A percentile compares a stretch with the other conserved stretches of the same genome.
Conservation (phyloP, 1,140 invertebrate genomes). For the Leucophenga varia region DNA sequence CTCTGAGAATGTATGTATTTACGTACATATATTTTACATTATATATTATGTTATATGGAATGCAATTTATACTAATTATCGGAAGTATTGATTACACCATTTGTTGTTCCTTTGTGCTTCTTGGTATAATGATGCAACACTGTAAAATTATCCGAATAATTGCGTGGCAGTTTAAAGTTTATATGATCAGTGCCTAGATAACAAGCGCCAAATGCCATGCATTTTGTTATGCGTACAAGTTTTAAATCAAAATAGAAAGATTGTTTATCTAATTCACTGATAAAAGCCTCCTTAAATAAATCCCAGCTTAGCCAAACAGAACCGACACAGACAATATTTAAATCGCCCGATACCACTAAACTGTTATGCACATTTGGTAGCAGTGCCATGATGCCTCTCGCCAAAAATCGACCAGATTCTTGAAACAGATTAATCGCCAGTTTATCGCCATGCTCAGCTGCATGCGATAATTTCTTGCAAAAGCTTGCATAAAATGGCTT, state of each 20-base stretch:
- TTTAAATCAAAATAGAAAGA: slow-evolving; percentile 62
- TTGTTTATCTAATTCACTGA: slow-evolving; percentile 60
- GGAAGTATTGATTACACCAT: slow-evolving; percentile 14
- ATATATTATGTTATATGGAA: background rate
- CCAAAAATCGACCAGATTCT: slow-evolving; percentile 75
- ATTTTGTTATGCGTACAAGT: slow-evolving; percentile 65
- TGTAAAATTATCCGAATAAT: slow-evolving; percentile 59
- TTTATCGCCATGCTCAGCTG: slow-evolving; percentile 71
- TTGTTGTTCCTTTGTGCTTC: slow-evolving; percentile 7
- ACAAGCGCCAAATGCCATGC: slow-evolving; percentile 73
- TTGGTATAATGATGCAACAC: slow-evolving; percentile 54
- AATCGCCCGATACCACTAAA: slow-evolving; percentile 62
- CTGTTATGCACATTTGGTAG: slow-evolving; percentile 67
- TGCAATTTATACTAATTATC: slow-evolving; percentile 2
- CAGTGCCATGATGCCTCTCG: slow-evolving; percentile 72
- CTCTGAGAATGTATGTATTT: slow-evolving; percentile 13
- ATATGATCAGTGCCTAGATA: slow-evolving; percentile 70
- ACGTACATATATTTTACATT: slow-evolving; percentile 2
- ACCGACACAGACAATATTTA: slow-evolving; percentile 89
- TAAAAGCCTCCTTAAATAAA: slow-evolving; percentile 72
- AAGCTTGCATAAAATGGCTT: slow-evolving; percentile 79
- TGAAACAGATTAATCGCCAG: slow-evolving; percentile 74
- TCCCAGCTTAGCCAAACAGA: slow-evolving; percentile 96
- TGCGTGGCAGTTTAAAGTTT: slow-evolving; percentile 55
- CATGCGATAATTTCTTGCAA: slow-evolving; percentile 71